phyloP scores from a whole-genome alignment of 2,797 vertebrate species.

The Rhincodon typus region DNA sequence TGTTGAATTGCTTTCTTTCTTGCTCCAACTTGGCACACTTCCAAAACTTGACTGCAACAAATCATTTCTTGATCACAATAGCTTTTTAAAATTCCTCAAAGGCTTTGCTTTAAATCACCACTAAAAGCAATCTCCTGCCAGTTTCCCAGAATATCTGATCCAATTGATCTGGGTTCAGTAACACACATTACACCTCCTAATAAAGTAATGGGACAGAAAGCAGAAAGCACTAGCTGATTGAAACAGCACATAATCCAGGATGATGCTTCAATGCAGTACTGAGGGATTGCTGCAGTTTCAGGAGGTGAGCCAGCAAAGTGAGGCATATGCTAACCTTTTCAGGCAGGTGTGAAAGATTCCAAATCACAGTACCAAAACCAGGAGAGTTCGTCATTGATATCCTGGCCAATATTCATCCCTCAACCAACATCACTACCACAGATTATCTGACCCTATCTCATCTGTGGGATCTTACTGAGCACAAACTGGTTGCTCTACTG shows the following conservation, averaged over 20 bases:
- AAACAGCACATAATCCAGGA: neutral
- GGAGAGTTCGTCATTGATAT: neutral
- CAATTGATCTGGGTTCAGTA: neutral
- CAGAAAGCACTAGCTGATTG: neutral
- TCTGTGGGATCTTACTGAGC: neutral
- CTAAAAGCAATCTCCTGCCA: neutral
- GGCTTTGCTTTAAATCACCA: constrained; percentile 21
- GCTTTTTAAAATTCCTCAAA: constrained; percentile 26
- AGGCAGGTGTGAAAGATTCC: neutral
- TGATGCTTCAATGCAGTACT: neutral
- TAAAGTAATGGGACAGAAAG: neutral
- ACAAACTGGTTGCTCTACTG: neutral
- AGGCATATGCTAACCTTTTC: neutral
- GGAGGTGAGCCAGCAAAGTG: neutral
- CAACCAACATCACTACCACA: neutral
- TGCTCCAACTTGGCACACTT: constrained; percentile 1
- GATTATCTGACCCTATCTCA: neutral
- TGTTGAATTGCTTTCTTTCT: neutral
- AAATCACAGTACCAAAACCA: neutral
- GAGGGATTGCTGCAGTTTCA: neutral
- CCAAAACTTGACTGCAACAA: constrained; percentile 4
- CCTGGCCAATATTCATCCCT: neutral
- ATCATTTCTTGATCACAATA: constrained; percentile 17
- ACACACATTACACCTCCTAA: neutral
- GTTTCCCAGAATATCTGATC: constrained; percentile 16